phyloP scores from a whole-genome alignment of 1,140 invertebrate genomes.

The Drosophila arizonae region DNA sequence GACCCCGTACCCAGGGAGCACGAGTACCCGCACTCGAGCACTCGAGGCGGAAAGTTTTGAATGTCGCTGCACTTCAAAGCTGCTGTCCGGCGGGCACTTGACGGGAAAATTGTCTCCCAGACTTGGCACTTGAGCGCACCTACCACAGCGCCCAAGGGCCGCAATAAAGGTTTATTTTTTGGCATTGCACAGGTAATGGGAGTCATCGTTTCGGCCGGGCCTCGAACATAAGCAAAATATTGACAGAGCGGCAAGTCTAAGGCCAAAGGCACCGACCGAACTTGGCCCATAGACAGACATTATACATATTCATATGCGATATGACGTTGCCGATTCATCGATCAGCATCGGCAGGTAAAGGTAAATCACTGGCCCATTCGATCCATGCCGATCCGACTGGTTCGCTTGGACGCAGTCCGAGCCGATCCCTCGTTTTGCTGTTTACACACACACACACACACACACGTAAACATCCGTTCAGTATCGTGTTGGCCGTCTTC shows the following conservation, averaged over 20 bases:
- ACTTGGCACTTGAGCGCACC: conserved; percentile 68
- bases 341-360: conserved; percentile 14
- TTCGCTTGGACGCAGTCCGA: background rate
- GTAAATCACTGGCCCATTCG: conserved; percentile 34
- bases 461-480: conserved; percentile 52
- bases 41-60: conserved; percentile 50
- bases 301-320: conserved; percentile 41
- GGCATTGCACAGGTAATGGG: conserved; percentile 65
- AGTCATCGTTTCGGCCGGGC: conserved; percentile 39
- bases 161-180: conserved; percentile 45
- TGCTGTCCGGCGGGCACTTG: conserved; percentile 45
- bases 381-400: conserved; percentile 23
- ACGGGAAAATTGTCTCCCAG: conserved; percentile 63
- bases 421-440: conserved; percentile 48
- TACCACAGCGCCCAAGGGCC: conserved; percentile 60
- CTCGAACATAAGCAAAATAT: conserved; percentile 77
- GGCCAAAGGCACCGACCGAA: conserved; percentile 66
- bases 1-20: conserved; percentile 44
- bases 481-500: conserved; percentile 55
- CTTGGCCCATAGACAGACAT: conserved; percentile 39
- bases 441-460: conserved; percentile 59
- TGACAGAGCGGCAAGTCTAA: conserved; percentile 77
- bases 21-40: conserved; percentile 19
- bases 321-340: conserved; percentile 74
- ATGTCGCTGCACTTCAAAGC: conserved; percentile 69